phyloP scores from a whole-genome alignment of 2,797 vertebrate genomes.

The Psittacula derbiana region DNA sequence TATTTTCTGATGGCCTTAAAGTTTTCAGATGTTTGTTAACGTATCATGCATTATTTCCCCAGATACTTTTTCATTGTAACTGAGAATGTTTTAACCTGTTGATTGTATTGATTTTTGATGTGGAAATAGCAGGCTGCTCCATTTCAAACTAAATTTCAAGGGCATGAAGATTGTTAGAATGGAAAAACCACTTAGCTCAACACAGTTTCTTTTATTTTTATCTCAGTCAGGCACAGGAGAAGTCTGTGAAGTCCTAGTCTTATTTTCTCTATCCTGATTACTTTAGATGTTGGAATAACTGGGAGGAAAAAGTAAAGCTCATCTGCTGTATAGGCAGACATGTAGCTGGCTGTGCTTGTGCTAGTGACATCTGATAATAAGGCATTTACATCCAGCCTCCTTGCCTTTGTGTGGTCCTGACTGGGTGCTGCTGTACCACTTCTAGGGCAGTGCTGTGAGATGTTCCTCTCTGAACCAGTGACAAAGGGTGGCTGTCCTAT shows the following conservation, averaged over 20 bases:
- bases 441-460: not conserved
- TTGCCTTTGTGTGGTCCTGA: not conserved
- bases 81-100: slow-evolving; percentile 65
- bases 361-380: not conserved
- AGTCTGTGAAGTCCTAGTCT: slow-evolving; percentile 7
- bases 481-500: not conserved
- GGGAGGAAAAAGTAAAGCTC: not conserved
- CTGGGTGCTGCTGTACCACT: not conserved
- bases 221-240: not conserved
- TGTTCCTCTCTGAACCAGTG: not conserved
- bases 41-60: slow-evolving; percentile 29
- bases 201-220: slow-evolving; percentile 45
- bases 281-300: not conserved
- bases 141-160: slow-evolving; percentile 66
- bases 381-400: fast-evolving
- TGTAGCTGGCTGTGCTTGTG: not conserved
- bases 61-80: slow-evolving; percentile 35
- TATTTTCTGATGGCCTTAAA: slow-evolving; percentile 33
- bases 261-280: not conserved
- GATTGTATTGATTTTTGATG: slow-evolving; percentile 67
- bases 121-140: slow-evolving; percentile 43
- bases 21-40: slow-evolving; percentile 17
- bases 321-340: fast-evolving
- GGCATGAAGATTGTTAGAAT: slow-evolving; percentile 38
- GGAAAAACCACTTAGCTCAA: slow-evolving; percentile 47